phyloP scores from a whole-genome alignment of 2,797 vertebrate species.

The Steatocranus sp. region DNA sequence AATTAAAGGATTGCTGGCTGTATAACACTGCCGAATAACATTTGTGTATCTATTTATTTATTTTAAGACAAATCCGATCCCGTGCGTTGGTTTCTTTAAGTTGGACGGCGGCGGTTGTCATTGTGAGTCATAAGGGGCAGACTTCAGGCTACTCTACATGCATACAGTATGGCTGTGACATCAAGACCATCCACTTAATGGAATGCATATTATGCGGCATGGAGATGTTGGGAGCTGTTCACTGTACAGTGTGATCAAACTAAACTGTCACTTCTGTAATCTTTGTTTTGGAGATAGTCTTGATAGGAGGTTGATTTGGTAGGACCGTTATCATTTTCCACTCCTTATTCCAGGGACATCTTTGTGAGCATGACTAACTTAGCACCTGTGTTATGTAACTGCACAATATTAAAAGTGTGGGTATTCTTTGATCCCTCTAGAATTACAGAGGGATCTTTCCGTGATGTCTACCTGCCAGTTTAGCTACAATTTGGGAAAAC shows the following conservation, averaged over 20 bases:
- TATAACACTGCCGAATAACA: not conserved
- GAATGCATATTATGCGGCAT: conserved; percentile 54
- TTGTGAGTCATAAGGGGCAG: conserved; percentile 15
- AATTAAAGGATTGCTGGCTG: not conserved
- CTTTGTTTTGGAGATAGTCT: not conserved
- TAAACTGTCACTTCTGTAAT: not conserved
- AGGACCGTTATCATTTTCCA: not conserved
- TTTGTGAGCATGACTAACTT: not conserved
- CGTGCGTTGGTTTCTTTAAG: not conserved
- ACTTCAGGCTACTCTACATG: conserved; percentile 12
- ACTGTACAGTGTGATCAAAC: not conserved
- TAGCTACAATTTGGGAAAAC: not conserved
- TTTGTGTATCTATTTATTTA: not conserved
- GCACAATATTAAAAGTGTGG: not conserved
- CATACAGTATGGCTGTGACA: conserved; percentile 22
- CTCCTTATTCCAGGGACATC: not conserved
- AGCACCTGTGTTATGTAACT: conserved; percentile 13
- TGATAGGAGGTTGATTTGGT: not conserved
- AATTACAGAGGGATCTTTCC: not conserved
- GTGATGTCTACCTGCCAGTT: not conserved
- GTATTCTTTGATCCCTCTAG: not conserved
- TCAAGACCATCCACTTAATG: conserved; percentile 30
- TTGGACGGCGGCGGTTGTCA: conserved; percentile 5
- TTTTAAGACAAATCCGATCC: not conserved
- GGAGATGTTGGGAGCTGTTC: not conserved